Evolutionary conservation across 30 jellyfish, hydroid and myxozoan species (phyloP).

Genomic region (Hydra vulgaris): DNA sequence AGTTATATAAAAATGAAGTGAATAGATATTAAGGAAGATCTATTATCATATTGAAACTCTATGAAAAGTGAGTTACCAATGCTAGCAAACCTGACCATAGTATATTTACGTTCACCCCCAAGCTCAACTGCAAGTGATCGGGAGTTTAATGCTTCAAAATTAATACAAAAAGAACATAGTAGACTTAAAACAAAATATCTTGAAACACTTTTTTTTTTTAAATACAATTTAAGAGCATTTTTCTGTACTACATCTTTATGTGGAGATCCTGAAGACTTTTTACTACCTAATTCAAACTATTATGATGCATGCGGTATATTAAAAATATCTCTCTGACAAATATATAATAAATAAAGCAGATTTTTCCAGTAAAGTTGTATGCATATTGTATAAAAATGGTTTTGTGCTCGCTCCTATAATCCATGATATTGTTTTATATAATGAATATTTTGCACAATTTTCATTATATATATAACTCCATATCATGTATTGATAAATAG

Average conservation of each 20-base stretch:
- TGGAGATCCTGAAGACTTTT: neutral
- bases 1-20: neutral
- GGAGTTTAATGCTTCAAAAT: conserved; percentile 34
- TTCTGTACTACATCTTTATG: neutral
- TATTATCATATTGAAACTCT: neutral
- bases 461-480: no score
- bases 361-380: no score
- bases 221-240: neutral
- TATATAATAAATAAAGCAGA: no score
- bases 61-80: conserved; percentile 17
- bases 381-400: no score
- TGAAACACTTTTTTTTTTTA: no score
- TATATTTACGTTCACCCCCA: conserved; percentile 51
- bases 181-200: neutral
- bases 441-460: no score
- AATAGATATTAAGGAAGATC: neutral
- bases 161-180: neutral
- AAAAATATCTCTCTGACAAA: no score
- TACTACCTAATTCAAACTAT: no score
- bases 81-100: conserved; percentile 64
- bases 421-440: no score
- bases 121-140: conserved; percentile 49
- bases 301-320: no score
- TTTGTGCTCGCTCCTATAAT: no score
- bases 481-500: no score